phyloP scores from a whole-genome alignment of 2,888 invertebrate species.

The Platycheirus rosarum region DNA sequence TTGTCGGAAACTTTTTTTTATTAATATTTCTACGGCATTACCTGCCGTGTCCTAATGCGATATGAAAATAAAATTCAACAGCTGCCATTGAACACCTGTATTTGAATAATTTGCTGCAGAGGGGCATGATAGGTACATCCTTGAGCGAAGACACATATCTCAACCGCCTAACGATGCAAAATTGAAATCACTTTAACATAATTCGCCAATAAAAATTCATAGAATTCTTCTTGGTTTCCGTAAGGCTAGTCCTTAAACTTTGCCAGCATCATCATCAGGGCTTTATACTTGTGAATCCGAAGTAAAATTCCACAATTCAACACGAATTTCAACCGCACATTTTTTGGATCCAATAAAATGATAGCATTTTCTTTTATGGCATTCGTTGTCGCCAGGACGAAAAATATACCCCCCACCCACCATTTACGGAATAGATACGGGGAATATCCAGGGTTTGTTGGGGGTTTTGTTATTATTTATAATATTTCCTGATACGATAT shows the following conservation, averaged over 20 bases:
- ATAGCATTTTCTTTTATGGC: conserved; percentile 65
- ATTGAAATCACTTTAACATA: conserved; percentile 74
- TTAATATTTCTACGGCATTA: conserved; percentile 50
- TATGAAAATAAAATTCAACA: conserved; percentile 55
- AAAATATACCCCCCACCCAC: too few species aligned
- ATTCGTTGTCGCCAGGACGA: conserved; percentile 65
- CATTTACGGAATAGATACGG: too few species aligned
- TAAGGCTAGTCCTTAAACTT: not conserved
- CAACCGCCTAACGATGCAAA: conserved; percentile 62
- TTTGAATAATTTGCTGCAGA: conserved; percentile 53
- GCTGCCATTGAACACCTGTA: conserved; percentile 65
- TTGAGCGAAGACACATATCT: conserved; percentile 12
- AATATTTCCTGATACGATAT: too few species aligned
- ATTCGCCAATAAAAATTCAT: conserved; percentile 73
- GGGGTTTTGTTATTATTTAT: too few species aligned
- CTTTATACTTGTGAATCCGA: conserved; percentile 36
- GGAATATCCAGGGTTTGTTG: too few species aligned
- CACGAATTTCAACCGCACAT: conserved; percentile 38
- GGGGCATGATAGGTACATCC: not conserved
- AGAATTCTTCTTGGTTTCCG: conserved; percentile 43
- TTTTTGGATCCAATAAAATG: conserved; percentile 63
- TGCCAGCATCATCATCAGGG: not conserved
- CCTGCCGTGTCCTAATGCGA: conserved; percentile 26
- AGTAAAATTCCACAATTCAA: too few species aligned
- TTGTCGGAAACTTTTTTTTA: conserved; percentile 44